phyloP scores from a whole-genome alignment of 92 coral and sea anemone species.

The Actinostola sp. region DNA sequence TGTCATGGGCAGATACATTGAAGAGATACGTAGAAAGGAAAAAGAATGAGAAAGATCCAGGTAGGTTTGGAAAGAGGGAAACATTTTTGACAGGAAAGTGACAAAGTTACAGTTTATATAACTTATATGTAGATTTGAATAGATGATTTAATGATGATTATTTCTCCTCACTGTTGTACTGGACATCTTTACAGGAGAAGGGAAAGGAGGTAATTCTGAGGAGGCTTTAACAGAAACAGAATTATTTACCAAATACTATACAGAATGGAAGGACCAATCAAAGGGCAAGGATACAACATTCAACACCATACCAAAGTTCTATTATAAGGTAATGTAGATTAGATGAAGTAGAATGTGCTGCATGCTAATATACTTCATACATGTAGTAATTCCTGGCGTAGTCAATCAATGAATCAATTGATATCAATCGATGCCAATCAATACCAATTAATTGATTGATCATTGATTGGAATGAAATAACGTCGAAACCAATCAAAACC shows the following conservation, averaged over 20 bases:
- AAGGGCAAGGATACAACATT: conserved; percentile 60
- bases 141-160: too few species aligned
- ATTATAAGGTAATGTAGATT: conserved; percentile 74
- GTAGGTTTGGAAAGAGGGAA: conserved; percentile 49
- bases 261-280: conserved; percentile 79
- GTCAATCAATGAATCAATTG: too few species aligned
- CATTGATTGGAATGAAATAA: too few species aligned
- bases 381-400: too few species aligned
- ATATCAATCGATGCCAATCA: too few species aligned
- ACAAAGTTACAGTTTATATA: too few species aligned
- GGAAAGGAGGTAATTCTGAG: conserved; percentile 27
- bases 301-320: conserved; percentile 87
- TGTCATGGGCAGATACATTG: conserved; percentile 79
- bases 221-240: conserved; percentile 74
- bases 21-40: conserved; percentile 70
- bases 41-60: conserved; percentile 60
- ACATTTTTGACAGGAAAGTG: background rate
- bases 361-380: too few species aligned
- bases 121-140: too few species aligned
- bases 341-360: background rate
- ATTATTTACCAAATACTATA: conserved; percentile 80
- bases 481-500: too few species aligned
- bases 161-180: too few species aligned
- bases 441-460: too few species aligned
- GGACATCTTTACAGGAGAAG: too few species aligned